Conservation (phyloP, 37 sponge, comb jelly and placozoan genomes). For the Amphimedon queenslandica region DNA sequence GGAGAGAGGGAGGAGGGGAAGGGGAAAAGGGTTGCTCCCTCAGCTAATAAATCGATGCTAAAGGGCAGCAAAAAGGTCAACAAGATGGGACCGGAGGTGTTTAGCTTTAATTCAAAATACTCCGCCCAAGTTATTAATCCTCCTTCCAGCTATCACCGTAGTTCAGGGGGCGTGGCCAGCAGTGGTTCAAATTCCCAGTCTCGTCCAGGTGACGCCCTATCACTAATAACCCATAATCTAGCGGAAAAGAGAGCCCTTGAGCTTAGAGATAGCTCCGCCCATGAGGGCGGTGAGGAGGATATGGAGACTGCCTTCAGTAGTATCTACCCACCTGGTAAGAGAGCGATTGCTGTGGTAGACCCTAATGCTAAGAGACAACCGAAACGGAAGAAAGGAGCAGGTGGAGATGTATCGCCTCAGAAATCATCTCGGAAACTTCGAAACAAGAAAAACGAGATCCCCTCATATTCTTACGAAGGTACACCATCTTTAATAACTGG, state of each 20-base stretch:
- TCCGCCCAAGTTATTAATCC: neutral
- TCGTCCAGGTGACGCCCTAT: constrained; percentile 39
- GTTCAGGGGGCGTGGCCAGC: constrained; percentile 8
- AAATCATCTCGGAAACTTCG: neutral
- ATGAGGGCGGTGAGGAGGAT: neutral
- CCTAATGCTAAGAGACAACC: constrained; percentile 30
- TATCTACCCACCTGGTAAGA: constrained; percentile 46
- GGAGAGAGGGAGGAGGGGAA: constrained; percentile 7
- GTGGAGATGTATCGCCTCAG: neutral
- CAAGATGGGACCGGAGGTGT: no score
- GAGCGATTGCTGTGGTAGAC: constrained; percentile 58
- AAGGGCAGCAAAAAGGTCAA: constrained; percentile 11
- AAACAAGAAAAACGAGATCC: neutral
- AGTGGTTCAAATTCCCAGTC: constrained; percentile 1
- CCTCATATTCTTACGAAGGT: neutral
- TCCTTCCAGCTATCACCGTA: neutral
- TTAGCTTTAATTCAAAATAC: no score
- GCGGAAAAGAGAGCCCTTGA: constrained; percentile 46
- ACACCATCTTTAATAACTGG: neutral
- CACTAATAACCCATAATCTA: constrained; percentile 19
- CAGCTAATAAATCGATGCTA: constrained; percentile 24
- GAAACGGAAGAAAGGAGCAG: neutral
- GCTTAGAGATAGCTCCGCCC: neutral
- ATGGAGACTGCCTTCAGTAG: constrained; percentile 32
- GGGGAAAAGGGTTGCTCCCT: constrained; percentile 7